These are phyloP conservation scores for Mobula birostris DNA, from an alignment of 2,113 vertebrate species.

Conservation along the genomic window DNA sequence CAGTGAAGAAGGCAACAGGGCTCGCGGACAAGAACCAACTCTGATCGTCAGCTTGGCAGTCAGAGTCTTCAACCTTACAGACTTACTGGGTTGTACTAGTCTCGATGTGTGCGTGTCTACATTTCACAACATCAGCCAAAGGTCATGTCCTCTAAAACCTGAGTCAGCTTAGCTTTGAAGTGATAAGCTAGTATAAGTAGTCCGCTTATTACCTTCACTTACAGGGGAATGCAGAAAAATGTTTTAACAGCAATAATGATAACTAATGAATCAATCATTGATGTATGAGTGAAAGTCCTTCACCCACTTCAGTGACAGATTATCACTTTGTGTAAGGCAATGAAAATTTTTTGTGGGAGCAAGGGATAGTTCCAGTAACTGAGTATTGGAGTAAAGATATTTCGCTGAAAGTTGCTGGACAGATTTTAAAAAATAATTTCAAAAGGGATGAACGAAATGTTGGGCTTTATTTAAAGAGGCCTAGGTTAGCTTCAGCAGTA, in stretches of 20 bases:
- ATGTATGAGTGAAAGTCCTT: background rate
- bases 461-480: background rate
- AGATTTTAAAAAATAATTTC: background rate
- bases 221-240: background rate
- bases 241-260: background rate
- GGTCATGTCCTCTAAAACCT: background rate
- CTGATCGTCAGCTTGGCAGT: background rate
- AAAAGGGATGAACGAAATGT: background rate
- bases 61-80: background rate
- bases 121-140: background rate
- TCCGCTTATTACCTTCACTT: background rate
- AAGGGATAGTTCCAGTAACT: background rate
- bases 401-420: background rate
- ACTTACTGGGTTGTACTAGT: background rate
- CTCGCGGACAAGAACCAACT: background rate
- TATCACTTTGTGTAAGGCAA: background rate
- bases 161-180: background rate
- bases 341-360: background rate
- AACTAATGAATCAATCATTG: background rate
- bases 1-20: background rate
- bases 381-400: background rate
- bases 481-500: background rate
- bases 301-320: background rate
- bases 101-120: background rate
- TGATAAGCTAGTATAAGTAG: background rate